Percentiles rank a stretch among this genome's conserved stretches.
Evolutionary conservation across 2,113 vertebrate genomes (phyloP).

Genomic region (Nestor notabilis): DNA sequence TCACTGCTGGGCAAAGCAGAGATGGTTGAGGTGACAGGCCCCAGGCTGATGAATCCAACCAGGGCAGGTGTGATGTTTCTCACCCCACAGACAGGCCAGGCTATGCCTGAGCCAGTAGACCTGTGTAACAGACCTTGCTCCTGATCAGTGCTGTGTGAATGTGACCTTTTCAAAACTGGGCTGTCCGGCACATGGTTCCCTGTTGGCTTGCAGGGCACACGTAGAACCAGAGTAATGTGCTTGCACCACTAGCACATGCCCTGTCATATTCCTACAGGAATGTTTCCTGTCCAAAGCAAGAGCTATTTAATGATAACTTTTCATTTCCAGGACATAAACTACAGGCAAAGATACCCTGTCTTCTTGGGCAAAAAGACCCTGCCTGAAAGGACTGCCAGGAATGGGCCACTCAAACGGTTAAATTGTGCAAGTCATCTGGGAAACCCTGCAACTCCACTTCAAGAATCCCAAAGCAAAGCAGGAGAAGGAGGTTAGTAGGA

Average conservation of each 20-base stretch:
- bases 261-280: not conserved
- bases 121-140: not conserved
- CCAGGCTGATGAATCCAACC: not conserved
- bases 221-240: not conserved
- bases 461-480: not conserved
- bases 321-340: not conserved
- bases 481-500: not conserved
- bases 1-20: not conserved
- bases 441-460: not conserved
- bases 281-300: not conserved
- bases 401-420: rapidly evolving
- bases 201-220: not conserved
- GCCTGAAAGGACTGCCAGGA: not conserved
- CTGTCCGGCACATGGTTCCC: not conserved
- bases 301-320: not conserved
- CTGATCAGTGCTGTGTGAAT: not conserved
- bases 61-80: not conserved
- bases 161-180: not conserved
- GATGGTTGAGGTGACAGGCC: not conserved
- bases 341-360: not conserved
- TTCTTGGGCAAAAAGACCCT: not conserved
- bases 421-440: not conserved
- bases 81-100: not conserved
- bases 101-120: rapidly evolving
- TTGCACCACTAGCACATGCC: rapidly evolving